Percentiles rank a stretch among this genome's conserved stretches.
Evolutionary conservation across 2,888 invertebrate species (phyloP).

Genomic region (Thera obeliscata): DNA sequence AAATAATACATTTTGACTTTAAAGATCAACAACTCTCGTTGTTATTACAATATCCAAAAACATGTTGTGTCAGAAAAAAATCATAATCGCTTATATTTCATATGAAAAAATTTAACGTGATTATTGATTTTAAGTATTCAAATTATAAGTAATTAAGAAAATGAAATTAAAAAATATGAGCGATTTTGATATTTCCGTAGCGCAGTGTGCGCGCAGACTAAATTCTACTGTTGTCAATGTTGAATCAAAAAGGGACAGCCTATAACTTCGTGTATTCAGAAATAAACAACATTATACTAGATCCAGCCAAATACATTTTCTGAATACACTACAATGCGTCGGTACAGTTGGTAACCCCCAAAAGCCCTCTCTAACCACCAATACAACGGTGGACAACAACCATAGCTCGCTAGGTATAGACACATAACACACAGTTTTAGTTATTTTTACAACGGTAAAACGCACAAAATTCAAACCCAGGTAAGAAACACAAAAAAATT

Average conservation of each 20-base stretch:
- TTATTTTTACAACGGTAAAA: slow-evolving; percentile 76
- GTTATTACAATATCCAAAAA: slow-evolving; percentile 41
- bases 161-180: slow-evolving; percentile 44
- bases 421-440: slow-evolving; percentile 83
- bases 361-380: slow-evolving; percentile 60
- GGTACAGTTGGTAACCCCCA: slow-evolving; percentile 65
- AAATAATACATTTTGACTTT: slow-evolving; percentile 12
- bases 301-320: slow-evolving; percentile 47
- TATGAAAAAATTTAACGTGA: background rate
- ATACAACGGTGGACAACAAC: slow-evolving; percentile 69
- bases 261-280: slow-evolving; percentile 47
- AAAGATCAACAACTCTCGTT: slow-evolving; percentile 23
- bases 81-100: slow-evolving; percentile 33
- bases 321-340: slow-evolving; percentile 52
- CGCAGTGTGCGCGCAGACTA: slow-evolving; percentile 73
- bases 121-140: background rate
- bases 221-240: slow-evolving; percentile 75
- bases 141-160: background rate
- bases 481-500: slow-evolving; percentile 76
- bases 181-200: slow-evolving; percentile 56
- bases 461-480: slow-evolving; percentile 83
- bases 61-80: slow-evolving; percentile 40
- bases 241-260: slow-evolving; percentile 58
- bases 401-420: slow-evolving; percentile 79
- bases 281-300: slow-evolving; percentile 29